Base-by-base conservation (phyloP, 1,140 invertebrate species). In the Fopius arisanus region DNA sequence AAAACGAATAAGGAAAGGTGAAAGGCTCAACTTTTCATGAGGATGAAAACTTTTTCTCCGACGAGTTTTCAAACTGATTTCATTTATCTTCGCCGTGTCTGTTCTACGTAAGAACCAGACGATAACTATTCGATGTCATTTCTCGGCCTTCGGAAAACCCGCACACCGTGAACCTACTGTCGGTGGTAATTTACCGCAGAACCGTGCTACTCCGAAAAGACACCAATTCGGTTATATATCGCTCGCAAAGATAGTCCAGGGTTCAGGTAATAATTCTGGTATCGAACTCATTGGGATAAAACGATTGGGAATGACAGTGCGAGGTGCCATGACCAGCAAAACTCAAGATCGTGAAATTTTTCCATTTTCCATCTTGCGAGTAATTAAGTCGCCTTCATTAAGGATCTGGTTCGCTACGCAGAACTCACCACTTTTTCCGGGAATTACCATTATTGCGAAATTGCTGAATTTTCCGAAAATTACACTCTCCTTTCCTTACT, bases 21-120 rank as follows among this genome's bases (percentile, higher is more conserved):
- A 59, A 59, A 59, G 26, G 54, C 10, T 23, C 21, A 21, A 59
- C 16, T 59, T 59, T 59, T 59, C 54, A 28, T 5, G 54, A 26
- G 54, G 54, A 59, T 59, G 26, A 59, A 28, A 59, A 59, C 54
- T 59, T 59, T 37, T 59, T 23, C 23, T 23, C 1, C 10, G 54
- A 59, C 54, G 54, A 59, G 54, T 59, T 59, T 59, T 26, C 54
- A 59, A 59, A 59, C 54, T 59, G 54, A 59, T 59, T 59, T 59
- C 54, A 59, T 59, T 59, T 59, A 59, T 59, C 54, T 59, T 59
- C 21, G 14, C 1, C 54, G 19, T 59, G 23, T 59, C 54, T 59
- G 23, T 63, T 40, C 69, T 2, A 37, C 19, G 68, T 31, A 70
- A 31, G 31, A 26, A 59, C 19, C 19, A 59, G 54, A 28, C 68